Percentiles rank a stretch among this genome's conserved stretches.
phyloP scores from a whole-genome alignment of 2,888 invertebrate species.

The Apotomis betuletana region DNA sequence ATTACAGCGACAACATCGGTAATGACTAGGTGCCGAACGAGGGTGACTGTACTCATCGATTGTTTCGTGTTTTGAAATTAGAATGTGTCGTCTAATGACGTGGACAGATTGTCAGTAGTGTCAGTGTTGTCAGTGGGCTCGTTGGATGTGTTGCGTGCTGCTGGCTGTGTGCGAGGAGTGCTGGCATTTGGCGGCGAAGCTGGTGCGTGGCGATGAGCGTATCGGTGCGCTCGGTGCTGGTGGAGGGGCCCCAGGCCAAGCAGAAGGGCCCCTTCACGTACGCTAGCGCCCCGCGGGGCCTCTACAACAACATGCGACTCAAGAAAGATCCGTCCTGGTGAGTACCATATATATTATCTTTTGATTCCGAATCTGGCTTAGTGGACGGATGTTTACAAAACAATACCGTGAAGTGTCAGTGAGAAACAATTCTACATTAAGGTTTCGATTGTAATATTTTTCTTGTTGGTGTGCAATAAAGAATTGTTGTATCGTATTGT shows the following conservation, averaged over 20 bases:
- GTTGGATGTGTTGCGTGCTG: conserved; percentile 69
- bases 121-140: not conserved
- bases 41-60: conserved; percentile 38
- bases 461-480: no score
- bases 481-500: not conserved
- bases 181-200: conserved; percentile 50
- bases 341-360: conserved; percentile 45
- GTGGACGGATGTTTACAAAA: not conserved
- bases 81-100: conserved; percentile 29
- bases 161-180: conserved; percentile 62
- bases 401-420: not conserved
- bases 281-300: conserved; percentile 84
- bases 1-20: conserved; percentile 8
- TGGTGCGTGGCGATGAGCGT: conserved; percentile 62
- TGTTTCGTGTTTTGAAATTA: conserved; percentile 37
- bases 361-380: not conserved
- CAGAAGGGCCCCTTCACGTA: conserved; percentile 81
- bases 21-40: conserved; percentile 8
- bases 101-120: conserved; percentile 25
- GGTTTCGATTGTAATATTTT: no score
- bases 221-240: conserved; percentile 71
- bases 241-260: conserved; percentile 68
- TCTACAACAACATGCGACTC: conserved; percentile 84
- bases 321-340: conserved; percentile 73
- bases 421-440: no score